Evolutionary conservation across 2,888 invertebrate species (phyloP).

Genomic region (Rhagonycha fulva): DNA sequence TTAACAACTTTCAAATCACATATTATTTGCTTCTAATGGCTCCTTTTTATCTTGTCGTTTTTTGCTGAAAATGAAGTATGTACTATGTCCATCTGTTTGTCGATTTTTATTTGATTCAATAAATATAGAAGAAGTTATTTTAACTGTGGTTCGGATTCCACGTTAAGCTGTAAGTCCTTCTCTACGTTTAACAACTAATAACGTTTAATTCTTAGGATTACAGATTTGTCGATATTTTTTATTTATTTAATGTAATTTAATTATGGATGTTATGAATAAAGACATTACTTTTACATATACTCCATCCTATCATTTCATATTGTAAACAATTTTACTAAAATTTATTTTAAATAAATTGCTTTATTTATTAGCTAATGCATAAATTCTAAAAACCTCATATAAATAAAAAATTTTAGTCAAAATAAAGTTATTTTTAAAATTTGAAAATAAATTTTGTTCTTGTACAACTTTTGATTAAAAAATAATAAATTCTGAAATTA

Average conservation of each 20-base stretch:
- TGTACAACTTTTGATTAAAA: background rate
- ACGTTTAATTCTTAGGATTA: too few relatives aligned
- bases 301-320: background rate
- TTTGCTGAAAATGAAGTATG: too few relatives aligned
- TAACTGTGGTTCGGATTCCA: too few relatives aligned
- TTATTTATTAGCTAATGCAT: background rate
- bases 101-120: too few relatives aligned
- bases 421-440: background rate
- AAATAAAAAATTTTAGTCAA: background rate
- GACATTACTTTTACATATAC: background rate
- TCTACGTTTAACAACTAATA: too few relatives aligned
- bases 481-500: background rate
- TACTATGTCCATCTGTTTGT: too few relatives aligned
- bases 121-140: too few relatives aligned
- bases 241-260: too few relatives aligned
- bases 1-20: background rate
- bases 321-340: background rate
- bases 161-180: too few relatives aligned
- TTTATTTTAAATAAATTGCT: background rate
- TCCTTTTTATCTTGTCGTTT: too few relatives aligned
- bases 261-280: too few relatives aligned
- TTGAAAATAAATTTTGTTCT: background rate
- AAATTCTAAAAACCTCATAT: background rate
- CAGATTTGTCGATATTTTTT: too few relatives aligned
- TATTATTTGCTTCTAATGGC: background rate